These are phyloP conservation scores for Myzus persicae DNA, from an alignment of 1,140 invertebrate species.

Conservation along the genomic window DNA sequence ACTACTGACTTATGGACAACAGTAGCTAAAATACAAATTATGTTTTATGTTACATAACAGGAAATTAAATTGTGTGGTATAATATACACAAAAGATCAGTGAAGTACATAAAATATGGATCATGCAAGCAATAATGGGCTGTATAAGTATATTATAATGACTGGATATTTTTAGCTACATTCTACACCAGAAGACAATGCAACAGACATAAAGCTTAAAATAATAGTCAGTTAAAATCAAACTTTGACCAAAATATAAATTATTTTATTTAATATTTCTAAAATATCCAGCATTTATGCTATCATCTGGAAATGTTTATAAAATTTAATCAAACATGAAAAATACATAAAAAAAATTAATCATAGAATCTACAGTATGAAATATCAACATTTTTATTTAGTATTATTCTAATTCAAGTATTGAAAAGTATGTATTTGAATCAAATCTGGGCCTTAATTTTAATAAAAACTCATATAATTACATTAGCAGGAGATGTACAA, in stretches of 20 bases:
- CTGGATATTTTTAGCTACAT: too few relatives aligned
- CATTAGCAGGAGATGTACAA: conserved; percentile 20
- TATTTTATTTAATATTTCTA: neutral
- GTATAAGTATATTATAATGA: too few relatives aligned
- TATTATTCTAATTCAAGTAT: neutral
- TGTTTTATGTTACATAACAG: too few relatives aligned
- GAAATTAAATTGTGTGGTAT: too few relatives aligned
- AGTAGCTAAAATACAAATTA: too few relatives aligned
- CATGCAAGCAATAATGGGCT: too few relatives aligned
- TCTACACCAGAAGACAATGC: too few relatives aligned
- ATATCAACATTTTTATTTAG: neutral
- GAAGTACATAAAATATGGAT: neutral
- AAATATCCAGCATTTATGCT: neutral
- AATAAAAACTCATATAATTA: conserved; percentile 2
- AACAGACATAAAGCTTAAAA: too few relatives aligned
- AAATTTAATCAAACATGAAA: neutral
- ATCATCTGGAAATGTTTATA: too few relatives aligned
- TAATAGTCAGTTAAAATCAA: too few relatives aligned
- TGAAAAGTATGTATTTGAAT: neutral
- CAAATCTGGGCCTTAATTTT: neutral
- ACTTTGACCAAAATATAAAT: too few relatives aligned
- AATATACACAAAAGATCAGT: neutral
- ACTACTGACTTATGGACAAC: too few relatives aligned
- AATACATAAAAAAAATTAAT: neutral
- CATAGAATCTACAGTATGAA: neutral